Evolutionary conservation across 2,113 vertebrate species (phyloP).

Genomic region (Haliaeetus leucogaster): DNA sequence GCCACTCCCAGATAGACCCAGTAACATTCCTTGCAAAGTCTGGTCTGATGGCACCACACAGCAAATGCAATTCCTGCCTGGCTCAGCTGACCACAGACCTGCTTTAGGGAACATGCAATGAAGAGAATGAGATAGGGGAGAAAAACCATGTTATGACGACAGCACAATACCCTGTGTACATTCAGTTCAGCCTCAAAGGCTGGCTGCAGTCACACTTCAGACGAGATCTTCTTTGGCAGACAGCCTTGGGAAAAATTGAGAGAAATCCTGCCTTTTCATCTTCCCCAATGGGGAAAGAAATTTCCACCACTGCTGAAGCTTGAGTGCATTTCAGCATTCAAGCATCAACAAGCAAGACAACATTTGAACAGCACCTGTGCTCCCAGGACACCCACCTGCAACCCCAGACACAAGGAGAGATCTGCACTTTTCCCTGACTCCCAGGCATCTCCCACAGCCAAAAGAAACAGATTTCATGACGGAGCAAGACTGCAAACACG

Average conservation of each 20-base stretch:
- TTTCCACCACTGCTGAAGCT: not conserved
- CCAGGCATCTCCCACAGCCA: not conserved
- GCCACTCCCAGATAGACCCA: not conserved
- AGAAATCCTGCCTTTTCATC: not conserved
- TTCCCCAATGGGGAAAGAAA: not conserved
- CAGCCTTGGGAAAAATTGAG: not conserved
- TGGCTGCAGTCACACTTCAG: not conserved
- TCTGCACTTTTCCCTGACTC: not conserved
- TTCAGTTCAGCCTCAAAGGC: not conserved
- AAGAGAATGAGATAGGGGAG: not conserved
- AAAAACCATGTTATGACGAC: fast-evolving
- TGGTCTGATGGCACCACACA: not conserved
- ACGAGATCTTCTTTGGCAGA: not conserved
- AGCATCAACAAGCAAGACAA: not conserved
- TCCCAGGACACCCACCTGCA: not conserved
- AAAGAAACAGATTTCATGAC: not conserved
- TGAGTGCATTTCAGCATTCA: not conserved
- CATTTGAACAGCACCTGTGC: fast-evolving
- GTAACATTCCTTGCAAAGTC: not conserved
- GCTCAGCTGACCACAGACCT: not conserved
- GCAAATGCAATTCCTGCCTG: not conserved
- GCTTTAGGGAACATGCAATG: not conserved
- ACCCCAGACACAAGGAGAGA: not conserved
- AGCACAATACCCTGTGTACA: not conserved
- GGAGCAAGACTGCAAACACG: not conserved